Evolutionary conservation across 2,888 invertebrate genomes (phyloP).

Genomic region (Tetragnatha montana): DNA sequence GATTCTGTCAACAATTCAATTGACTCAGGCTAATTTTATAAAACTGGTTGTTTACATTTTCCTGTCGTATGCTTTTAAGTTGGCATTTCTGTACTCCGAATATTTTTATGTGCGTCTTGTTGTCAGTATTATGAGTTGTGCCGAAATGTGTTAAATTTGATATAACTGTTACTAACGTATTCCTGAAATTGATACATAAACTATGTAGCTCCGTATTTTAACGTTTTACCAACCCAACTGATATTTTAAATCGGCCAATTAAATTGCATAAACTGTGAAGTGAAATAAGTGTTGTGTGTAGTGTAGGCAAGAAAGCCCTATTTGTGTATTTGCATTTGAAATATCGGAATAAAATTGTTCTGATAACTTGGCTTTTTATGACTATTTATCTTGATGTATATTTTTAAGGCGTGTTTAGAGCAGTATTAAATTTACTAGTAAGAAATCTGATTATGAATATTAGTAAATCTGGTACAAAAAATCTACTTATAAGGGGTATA

Average conservation of each 20-base stretch:
- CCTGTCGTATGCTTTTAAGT: constrained; percentile 35
- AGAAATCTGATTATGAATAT: no score
- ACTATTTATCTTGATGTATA: no score
- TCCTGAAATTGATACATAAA: constrained; percentile 2
- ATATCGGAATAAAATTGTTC: constrained; percentile 62
- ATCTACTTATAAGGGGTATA: no score
- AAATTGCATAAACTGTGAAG: constrained; percentile 3
- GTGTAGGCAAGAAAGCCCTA: constrained; percentile 20
- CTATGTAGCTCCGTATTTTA: constrained; percentile 46
- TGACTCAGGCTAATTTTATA: constrained; percentile 69
- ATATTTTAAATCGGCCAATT: constrained; percentile 32
- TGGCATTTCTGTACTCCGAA: constrained; percentile 31
- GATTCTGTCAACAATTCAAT: constrained; percentile 66
- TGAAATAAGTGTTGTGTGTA: constrained; percentile 7
- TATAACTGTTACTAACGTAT: constrained; percentile 42
- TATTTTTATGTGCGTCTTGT: constrained; percentile 45
- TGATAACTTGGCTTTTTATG: constrained; percentile 27
- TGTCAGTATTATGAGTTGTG: constrained; percentile 20
- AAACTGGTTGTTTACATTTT: constrained; percentile 45
- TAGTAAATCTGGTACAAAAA: no score
- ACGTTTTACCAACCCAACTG: constrained; percentile 35
- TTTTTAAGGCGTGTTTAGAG: no score
- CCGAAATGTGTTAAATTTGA: neutral
- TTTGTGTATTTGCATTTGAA: constrained; percentile 55
- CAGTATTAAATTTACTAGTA: no score